Percentiles rank a stretch among this genome's conserved stretches.
Conservation (phyloP, 1,140 invertebrate genomes). For the Bombus balteatus region DNA sequence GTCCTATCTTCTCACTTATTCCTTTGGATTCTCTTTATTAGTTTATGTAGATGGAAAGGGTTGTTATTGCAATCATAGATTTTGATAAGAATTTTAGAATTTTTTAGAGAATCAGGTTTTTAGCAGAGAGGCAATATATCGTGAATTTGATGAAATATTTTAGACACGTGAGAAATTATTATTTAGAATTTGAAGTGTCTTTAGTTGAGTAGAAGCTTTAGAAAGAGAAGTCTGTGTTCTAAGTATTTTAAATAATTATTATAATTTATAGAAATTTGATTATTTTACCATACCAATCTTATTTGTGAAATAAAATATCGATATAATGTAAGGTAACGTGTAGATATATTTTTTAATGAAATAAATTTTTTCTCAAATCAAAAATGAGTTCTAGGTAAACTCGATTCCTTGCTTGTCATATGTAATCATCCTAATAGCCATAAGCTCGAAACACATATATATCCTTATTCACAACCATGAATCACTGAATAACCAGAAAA, state of each 20-base stretch:
- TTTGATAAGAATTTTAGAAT: too few species aligned
- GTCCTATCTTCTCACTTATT: not conserved
- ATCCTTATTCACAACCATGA: constrained; percentile 22
- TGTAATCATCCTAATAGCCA: not conserved
- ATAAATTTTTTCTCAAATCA: not conserved
- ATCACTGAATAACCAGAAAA: constrained; percentile 38
- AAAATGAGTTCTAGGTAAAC: not conserved
- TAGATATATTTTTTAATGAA: not conserved
- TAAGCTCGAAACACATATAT: constrained; percentile 4
- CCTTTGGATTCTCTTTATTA: not conserved
- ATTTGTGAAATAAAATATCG: too few species aligned
- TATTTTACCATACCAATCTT: too few species aligned
- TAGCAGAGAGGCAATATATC: too few species aligned
- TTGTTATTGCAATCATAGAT: not conserved
- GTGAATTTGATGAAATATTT: not conserved
- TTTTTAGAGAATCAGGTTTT: not conserved
- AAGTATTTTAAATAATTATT: too few species aligned
- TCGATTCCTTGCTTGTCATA: constrained; percentile 1
- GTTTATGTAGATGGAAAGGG: not conserved
- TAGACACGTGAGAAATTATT: not conserved
- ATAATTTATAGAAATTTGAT: too few species aligned
- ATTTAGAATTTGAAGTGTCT: not conserved
- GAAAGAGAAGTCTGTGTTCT: not conserved
- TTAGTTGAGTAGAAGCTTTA: not conserved
- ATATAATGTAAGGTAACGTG: too few species aligned